A percentile compares a stretch with the other conserved stretches of the same genome.
Conservation (phyloP, 2,113 vertebrate species). For the Campylomormyrus numenius region DNA sequence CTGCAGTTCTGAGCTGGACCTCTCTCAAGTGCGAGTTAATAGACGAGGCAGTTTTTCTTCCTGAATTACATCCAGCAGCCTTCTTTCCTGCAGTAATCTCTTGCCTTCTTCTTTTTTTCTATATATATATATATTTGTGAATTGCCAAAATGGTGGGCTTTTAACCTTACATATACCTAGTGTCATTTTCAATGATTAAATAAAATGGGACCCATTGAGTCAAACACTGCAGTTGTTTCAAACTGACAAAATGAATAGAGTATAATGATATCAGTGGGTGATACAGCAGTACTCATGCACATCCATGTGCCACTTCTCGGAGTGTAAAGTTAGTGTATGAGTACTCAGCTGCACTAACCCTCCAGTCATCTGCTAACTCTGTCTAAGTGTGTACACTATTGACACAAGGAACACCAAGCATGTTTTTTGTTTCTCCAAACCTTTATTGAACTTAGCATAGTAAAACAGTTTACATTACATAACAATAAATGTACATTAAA, state of each 20-base stretch:
- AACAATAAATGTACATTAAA: background rate
- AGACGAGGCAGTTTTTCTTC: background rate
- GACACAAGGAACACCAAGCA: background rate
- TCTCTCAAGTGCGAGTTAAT: background rate
- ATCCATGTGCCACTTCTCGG: background rate
- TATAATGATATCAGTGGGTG: background rate
- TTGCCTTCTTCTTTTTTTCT: background rate
- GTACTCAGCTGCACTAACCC: background rate
- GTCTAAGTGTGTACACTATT: background rate
- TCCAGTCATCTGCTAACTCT: background rate
- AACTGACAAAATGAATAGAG: background rate
- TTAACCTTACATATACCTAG: background rate
- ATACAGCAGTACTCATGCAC: background rate
- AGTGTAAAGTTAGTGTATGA: background rate
- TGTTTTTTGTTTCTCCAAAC: background rate
- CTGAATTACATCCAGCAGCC: background rate
- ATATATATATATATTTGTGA: background rate
- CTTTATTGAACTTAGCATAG: background rate
- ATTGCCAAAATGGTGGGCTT: background rate
- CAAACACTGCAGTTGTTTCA: background rate
- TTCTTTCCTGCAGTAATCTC: background rate
- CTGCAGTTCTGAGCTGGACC: constrained; percentile 30
- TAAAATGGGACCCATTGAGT: background rate
- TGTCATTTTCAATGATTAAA: background rate
- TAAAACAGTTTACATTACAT: background rate